These are phyloP conservation scores for Zaprionus lineosus DNA, from an alignment of 2,888 invertebrate genomes.

Conservation along the genomic window DNA sequence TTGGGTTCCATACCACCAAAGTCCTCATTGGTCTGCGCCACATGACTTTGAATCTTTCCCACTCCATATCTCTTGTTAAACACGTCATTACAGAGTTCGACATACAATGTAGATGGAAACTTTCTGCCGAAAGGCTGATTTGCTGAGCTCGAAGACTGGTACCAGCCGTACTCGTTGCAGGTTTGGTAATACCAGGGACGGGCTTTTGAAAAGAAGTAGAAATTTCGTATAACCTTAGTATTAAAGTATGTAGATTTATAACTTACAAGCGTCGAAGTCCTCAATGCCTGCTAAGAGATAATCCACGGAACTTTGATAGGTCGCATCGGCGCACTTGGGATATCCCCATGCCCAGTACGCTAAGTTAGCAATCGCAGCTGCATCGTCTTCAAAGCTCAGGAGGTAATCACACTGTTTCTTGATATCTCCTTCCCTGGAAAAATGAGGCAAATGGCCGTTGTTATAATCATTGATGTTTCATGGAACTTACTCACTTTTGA, in stretches of 20 bases:
- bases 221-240: neutral
- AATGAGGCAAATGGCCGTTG: no score
- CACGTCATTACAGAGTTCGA: slow-evolving; percentile 73
- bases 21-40: slow-evolving; percentile 82
- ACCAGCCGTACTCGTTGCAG: slow-evolving; percentile 93
- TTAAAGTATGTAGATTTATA: neutral
- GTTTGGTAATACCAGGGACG: slow-evolving; percentile 93
- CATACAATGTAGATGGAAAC: slow-evolving; percentile 75
- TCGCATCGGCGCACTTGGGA: slow-evolving; percentile 62
- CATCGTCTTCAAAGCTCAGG: slow-evolving; percentile 64
- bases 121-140: slow-evolving; percentile 84
- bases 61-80: slow-evolving; percentile 69
- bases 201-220: slow-evolving; percentile 82
- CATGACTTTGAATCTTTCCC: slow-evolving; percentile 51
- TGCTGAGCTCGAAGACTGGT: slow-evolving; percentile 87
- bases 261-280: slow-evolving; percentile 59
- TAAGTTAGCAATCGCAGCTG: slow-evolving; percentile 71
- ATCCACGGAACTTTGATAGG: slow-evolving; percentile 59
- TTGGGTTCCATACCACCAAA: slow-evolving; percentile 84
- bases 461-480: no score
- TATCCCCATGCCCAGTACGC: slow-evolving; percentile 38
- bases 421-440: no score
- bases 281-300: slow-evolving; percentile 53
- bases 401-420: slow-evolving; percentile 59
- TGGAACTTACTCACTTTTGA: slow-evolving; percentile 63